Base-by-base conservation (phyloP, 2,888 invertebrate genomes). In the Drosophila engyochracea region DNA sequence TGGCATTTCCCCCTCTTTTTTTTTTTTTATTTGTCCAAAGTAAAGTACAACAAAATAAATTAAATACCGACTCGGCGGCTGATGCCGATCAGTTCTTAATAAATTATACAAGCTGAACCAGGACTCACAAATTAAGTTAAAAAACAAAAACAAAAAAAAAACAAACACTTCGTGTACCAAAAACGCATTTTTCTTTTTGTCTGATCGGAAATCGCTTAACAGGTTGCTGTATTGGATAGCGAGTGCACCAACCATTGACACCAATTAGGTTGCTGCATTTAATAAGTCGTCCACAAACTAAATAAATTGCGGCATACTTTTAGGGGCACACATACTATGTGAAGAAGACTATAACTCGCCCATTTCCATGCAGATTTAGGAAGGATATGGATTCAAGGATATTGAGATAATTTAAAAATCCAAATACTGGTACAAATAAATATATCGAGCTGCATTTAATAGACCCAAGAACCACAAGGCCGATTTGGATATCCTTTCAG, bases 41-140 rank as follows among this genome's bases (percentile, higher is more conserved):
- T 71, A 62, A 71, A 61, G 19, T 31, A 51, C n/a, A 28, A 22
- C 10, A 47, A 61, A 54, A 70, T 68, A 35, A 65, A 67, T 25
- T n/a, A 22, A 22, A 49, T 10, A 51, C 25, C 47, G 22, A 7
- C 22, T 22, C 16, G 47, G 22, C 22, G 16, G 22, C 47, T 47
- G 7, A 47, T 22, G 22, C 0, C 47, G 16, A 47, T 22, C 14
- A 47, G 47, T 22, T 14, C 22, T 41, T 41, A 44, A 22, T 44
- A 44, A 44, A 22, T 44, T 44, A 22, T 44, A 5, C 5, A 22
- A 44, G 1, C 22, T 47, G 47, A 16, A 22, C 22, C 47, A 22
- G 41, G 22, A 47, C 47, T 47, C 14, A 47, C 47, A 14, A 47
- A 47, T 22, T 22, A 47, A 47, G 14, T 39, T 14, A 14, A 22